A percentile compares a stretch with the other conserved stretches of the same genome.
Conservation (phyloP, 2,888 invertebrate species). For the Synanthedon tipuliformis region DNA sequence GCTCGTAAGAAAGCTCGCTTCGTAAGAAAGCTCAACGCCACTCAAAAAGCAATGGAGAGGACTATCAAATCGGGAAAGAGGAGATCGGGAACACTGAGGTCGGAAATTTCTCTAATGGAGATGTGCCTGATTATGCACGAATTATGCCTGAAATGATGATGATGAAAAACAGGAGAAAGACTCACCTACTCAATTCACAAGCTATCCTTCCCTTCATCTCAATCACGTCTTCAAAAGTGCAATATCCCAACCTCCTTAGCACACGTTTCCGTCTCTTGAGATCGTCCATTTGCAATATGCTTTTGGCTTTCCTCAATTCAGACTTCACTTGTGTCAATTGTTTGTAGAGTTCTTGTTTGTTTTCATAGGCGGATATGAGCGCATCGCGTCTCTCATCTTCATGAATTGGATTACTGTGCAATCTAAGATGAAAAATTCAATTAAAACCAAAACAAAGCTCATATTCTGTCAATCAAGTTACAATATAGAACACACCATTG, state of each 20-base stretch:
- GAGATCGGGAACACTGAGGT: no score
- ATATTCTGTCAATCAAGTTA: no score
- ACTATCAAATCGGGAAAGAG: no score
- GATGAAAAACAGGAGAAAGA: no score
- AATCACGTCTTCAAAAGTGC: constrained; percentile 93
- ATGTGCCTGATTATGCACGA: no score
- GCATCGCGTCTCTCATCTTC: constrained; percentile 78
- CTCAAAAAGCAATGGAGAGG: no score
- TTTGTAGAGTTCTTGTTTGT: constrained; percentile 75
- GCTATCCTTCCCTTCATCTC: constrained; percentile 98
- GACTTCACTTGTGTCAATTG: constrained; percentile 76
- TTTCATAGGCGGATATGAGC: constrained; percentile 80
- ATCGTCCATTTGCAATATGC: constrained; percentile 96
- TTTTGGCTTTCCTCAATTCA: constrained; percentile 87
- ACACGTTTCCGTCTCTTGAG: constrained; percentile 95
- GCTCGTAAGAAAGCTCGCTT: no score
- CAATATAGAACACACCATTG: not conserved
- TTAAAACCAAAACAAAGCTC: not conserved
- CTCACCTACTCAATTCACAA: constrained; percentile 93
- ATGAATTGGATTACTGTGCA: constrained; percentile 85
- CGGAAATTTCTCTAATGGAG: no score
- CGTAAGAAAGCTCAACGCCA: no score
- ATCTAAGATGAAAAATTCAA: constrained; percentile 38
- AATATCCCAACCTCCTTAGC: constrained; percentile 91
- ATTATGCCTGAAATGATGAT: no score